Conservation (phyloP, 2,888 invertebrate species). For the Nephrocerus scutellatus region DNA sequence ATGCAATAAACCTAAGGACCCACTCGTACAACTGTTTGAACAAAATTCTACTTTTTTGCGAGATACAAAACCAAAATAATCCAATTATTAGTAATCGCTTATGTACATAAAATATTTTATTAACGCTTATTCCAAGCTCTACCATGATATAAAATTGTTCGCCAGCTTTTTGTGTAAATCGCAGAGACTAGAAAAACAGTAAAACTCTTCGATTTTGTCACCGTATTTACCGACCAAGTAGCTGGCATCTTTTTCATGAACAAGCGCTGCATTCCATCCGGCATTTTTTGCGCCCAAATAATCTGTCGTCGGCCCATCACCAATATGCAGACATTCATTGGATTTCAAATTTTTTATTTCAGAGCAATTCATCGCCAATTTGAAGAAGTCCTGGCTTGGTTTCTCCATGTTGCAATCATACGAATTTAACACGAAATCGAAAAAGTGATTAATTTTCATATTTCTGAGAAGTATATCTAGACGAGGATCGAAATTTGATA, state of each 20-base stretch:
- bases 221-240: slow-evolving; percentile 46
- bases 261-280: slow-evolving; percentile 67
- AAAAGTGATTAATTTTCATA: slow-evolving; percentile 60
- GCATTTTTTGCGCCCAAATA: slow-evolving; percentile 67
- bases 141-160: slow-evolving; percentile 41
- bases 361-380: slow-evolving; percentile 53
- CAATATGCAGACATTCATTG: slow-evolving; percentile 70
- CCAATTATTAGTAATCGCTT: slow-evolving; percentile 18
- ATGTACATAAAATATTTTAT: slow-evolving; percentile 12
- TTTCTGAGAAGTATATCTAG: slow-evolving; percentile 61
- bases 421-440: slow-evolving; percentile 75
- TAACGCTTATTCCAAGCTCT: slow-evolving; percentile 13
- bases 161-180: slow-evolving; percentile 48
- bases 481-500: slow-evolving; percentile 86
- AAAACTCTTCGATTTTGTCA: slow-evolving; percentile 37
- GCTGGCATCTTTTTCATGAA: slow-evolving; percentile 43
- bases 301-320: slow-evolving; percentile 69
- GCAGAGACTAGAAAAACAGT: slow-evolving; percentile 49
- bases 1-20: slow-evolving; percentile 55
- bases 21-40: slow-evolving; percentile 58
- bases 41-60: slow-evolving; percentile 56
- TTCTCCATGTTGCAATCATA: slow-evolving; percentile 68
- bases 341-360: slow-evolving; percentile 49
- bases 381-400: slow-evolving; percentile 67
- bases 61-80: slow-evolving; percentile 22